Evolutionary conservation across 2,113 vertebrate genomes (phyloP), one percentile per base, ranked within the genome.

Genomic region (Cygnus buccinator): DNA sequence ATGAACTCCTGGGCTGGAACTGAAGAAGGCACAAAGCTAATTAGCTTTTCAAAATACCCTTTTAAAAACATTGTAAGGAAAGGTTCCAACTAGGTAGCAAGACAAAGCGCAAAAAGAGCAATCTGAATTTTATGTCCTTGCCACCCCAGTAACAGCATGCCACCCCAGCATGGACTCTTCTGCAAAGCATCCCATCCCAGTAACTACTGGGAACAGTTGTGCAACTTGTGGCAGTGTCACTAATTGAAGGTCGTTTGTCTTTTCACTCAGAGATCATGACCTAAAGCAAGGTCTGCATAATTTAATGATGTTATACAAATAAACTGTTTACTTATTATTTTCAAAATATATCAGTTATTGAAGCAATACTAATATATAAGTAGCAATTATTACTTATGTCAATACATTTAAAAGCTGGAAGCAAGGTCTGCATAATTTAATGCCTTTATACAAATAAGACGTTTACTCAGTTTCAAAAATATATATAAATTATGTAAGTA

Each of bases 181-280:
- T 85, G 81, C 54, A 85, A 91, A 88, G 14, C 44, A 90, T 46
- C 78, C 55, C 4, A 5, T 75, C 74, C 22, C 67, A 78, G 77
- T 76, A 96, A 97, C 5, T 11, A 96, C 72, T 61, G 31, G 50
- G 26, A 88, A 83, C 2, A 18, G 48, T 37, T 96, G 83, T 70
- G 46, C 73, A 90, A 92, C 81, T 85, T 92, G 84, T 93, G 86
- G 54, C 93, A 93, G 57, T 90, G 46, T 41, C 67, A 81, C 81
- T 96, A 92, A 98, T 79, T 97, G 94, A 96, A 94, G 71, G 83
- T 18, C 39, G n/a, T 29, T 17, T 78, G 86, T 91, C 83, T 94
- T 97, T 93, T 94, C 84, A 89, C 97, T 97, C 94, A 96, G 90
- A 96, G 73, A 86, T 72, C 71, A 63, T 41, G 44, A 67, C 75